Evolutionary conservation across 2,113 vertebrate species (phyloP).

Genomic region (Bubo blakistoni): DNA sequence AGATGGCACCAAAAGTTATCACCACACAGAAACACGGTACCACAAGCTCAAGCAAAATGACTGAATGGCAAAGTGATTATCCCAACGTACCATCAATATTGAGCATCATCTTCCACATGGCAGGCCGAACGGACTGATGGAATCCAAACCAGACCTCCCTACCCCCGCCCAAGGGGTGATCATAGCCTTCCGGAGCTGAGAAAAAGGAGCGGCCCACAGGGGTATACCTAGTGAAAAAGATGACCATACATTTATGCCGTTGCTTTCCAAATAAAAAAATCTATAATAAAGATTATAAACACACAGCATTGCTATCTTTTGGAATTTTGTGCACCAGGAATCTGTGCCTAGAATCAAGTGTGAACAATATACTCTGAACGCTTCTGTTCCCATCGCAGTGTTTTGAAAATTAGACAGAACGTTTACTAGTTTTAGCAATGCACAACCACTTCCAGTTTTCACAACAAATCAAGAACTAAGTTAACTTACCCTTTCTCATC

Average conservation of each 20-base stretch:
- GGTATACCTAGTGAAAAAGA: constrained; percentile 83
- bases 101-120: constrained; percentile 99
- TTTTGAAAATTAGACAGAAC: background rate
- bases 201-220: constrained; percentile 99
- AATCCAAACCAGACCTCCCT: constrained; percentile 99
- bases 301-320: background rate
- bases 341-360: background rate
- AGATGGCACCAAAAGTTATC: background rate
- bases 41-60: background rate
- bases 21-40: background rate
- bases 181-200: constrained; percentile 97
- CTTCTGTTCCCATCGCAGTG: background rate
- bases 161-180: constrained; percentile 95
- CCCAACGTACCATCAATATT: constrained; percentile 92
- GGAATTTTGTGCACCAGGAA: background rate
- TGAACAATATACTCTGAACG: background rate
- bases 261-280: background rate
- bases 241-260: background rate
- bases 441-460: background rate
- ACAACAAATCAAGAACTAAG: background rate
- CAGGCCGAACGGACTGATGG: constrained; percentile 96
- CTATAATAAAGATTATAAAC: background rate
- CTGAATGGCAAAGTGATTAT: background rate
- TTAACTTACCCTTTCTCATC: background rate
- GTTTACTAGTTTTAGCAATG: background rate